A percentile compares a stretch with the other conserved stretches of the same genome.
phyloP scores from a whole-genome alignment of 2,113 vertebrate genomes.

The Tricholaema leucomelas region DNA sequence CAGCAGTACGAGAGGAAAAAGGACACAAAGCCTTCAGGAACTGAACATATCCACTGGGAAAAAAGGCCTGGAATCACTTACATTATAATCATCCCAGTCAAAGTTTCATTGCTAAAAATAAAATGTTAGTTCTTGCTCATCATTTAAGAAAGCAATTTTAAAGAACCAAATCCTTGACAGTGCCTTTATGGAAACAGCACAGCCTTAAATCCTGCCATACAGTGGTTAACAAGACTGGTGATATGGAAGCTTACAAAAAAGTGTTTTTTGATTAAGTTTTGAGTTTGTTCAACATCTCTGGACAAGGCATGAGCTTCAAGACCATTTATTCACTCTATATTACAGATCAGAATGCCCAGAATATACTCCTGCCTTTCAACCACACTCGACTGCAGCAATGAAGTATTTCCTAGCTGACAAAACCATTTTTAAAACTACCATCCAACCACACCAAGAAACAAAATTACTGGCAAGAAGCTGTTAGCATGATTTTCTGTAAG shows the following conservation, averaged over 20 bases:
- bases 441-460: not conserved
- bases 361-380: not conserved
- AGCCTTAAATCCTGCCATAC: not conserved
- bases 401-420: not conserved
- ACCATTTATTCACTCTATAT: not conserved
- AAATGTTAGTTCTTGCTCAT: not conserved
- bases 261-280: not conserved
- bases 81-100: not conserved
- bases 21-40: not conserved
- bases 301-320: not conserved
- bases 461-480: not conserved
- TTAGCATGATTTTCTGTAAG: not conserved
- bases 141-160: not conserved
- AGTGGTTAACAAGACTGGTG: not conserved
- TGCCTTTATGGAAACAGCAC: not conserved
- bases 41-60: accelerated
- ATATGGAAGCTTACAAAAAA: not conserved
- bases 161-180: not conserved
- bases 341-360: not conserved
- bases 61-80: not conserved
- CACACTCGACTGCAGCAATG: accelerated
- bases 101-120: not conserved
- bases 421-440: not conserved
- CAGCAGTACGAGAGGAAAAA: not conserved
- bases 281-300: not conserved